Evolutionary conservation across 2,113 vertebrate species (phyloP).

Genomic region (Pituophis catenifer): DNA sequence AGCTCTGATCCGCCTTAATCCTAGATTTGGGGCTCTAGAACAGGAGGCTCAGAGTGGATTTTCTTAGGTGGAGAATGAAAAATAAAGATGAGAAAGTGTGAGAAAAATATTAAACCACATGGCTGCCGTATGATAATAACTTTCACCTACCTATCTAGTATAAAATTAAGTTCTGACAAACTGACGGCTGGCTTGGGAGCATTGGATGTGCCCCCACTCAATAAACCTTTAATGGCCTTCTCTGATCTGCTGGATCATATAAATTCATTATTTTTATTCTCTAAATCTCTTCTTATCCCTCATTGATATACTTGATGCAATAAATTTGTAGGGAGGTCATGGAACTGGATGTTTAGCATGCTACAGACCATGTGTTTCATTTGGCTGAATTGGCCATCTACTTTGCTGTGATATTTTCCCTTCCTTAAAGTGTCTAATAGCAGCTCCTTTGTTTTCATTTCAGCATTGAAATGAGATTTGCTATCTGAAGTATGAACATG

Average conservation of each 20-base stretch:
- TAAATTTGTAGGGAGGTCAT: rapidly evolving
- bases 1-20: conserved; percentile 69
- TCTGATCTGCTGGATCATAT: conserved; percentile 46
- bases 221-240: conserved; percentile 52
- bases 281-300: conserved; percentile 51
- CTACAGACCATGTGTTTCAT: conserved; percentile 13
- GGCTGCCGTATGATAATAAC: rapidly evolving
- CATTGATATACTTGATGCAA: conserved; percentile 10
- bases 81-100: neutral
- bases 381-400: conserved; percentile 11
- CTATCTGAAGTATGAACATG: neutral
- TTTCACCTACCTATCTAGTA: conserved; percentile 13
- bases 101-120: conserved; percentile 18
- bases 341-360: conserved; percentile 2
- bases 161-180: neutral
- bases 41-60: conserved; percentile 72
- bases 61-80: conserved; percentile 35
- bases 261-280: conserved; percentile 46
- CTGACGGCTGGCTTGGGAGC: neutral
- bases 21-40: conserved; percentile 64
- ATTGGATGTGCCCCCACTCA: conserved; percentile 11
- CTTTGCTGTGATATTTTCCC: neutral
- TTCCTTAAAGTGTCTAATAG: conserved; percentile 20
- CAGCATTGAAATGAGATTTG: neutral
- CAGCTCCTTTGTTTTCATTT: conserved; percentile 16